Base-by-base conservation (phyloP, 2,797 vertebrate genomes). In the Sciaenops ocellatus region DNA sequence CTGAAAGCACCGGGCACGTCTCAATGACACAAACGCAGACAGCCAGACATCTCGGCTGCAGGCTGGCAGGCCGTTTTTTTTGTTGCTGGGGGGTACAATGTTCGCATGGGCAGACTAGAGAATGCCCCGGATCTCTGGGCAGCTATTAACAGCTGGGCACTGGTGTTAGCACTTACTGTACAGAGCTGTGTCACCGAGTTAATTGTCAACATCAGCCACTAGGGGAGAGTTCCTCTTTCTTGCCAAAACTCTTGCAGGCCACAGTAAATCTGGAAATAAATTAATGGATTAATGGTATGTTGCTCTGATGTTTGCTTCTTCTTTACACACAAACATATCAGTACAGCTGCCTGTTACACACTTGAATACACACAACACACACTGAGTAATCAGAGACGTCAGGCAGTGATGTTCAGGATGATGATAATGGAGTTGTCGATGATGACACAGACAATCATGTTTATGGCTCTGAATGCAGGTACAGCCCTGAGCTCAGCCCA, bases 11-110 rank as follows among this genome's bases (percentile, higher is more conserved):
- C 59, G 65, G 76, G 87, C 94, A 94, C 93, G 92, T 93, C 87
- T 93, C 94, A 95, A 95, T 94, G 93, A 95, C 92, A 88, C 60
- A 70, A 76, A 73, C 69, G n/a, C 83, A 93, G 90, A 85, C 85
- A 70, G 85, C 64, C 64, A 83, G 87, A 87, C 87, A 54, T 83
- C 66, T 62, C 44, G 78, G 82, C 80, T 75, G 69, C 63, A 64
- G 69, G 51, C 68, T 72, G 79, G 51, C 76, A 42, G 81, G 66
- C 46, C 30, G n/a, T 22, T 83, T 76, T 63, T 52, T 6, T 60
- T 88, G 84, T 89, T 88, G 81, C 84, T 84, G 80, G 74, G 83
- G 82, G 64, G 69, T 74, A 69, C n/a, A n/a, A 51, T 83, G 52
- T 76, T 77, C 56, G 76, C 75, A 82, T 47, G 52, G 83, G 75